phyloP scores from a whole-genome alignment of 2,113 vertebrate genomes.

The Dromas ardeola region DNA sequence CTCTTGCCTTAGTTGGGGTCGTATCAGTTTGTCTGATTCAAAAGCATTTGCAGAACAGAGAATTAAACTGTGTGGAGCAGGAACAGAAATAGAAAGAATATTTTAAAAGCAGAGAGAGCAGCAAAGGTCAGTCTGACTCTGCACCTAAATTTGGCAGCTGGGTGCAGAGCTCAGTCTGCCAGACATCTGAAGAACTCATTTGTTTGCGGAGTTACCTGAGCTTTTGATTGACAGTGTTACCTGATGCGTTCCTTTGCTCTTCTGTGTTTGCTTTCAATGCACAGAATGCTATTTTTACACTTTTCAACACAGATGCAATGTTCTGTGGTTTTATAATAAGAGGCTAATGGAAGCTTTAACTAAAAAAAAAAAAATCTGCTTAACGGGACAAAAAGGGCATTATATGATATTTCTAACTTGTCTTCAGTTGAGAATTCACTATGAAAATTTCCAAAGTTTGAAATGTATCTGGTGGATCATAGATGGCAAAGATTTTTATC shows the following conservation, averaged over 20 bases:
- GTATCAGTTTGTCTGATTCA: background rate
- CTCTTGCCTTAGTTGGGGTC: background rate
- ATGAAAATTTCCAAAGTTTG: conserved; percentile 12
- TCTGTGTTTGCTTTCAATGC: background rate
- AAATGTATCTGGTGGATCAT: background rate
- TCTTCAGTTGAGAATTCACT: background rate
- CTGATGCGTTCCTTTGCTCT: background rate
- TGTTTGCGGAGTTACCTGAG: conserved; percentile 66
- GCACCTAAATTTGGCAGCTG: conserved; percentile 50
- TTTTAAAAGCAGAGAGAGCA: conserved; percentile 34
- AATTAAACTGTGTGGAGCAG: background rate
- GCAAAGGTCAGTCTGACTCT: conserved; percentile 50
- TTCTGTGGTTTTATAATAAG: conserved; percentile 17
- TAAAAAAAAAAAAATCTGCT: background rate
- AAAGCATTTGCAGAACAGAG: conserved; percentile 1
- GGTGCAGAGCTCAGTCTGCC: conserved; percentile 9
- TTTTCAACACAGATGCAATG: background rate
- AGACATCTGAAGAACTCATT: conserved; percentile 61
- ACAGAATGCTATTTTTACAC: conserved; percentile 23
- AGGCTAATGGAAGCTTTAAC: conserved; percentile 6
- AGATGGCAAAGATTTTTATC: conserved; percentile 30
- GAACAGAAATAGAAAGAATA: conserved; percentile 73
- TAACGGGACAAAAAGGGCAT: background rate
- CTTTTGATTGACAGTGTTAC: conserved; percentile 25
- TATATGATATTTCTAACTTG: background rate